Conservation (phyloP, 2,888 invertebrate species). For the Thera britannica region DNA sequence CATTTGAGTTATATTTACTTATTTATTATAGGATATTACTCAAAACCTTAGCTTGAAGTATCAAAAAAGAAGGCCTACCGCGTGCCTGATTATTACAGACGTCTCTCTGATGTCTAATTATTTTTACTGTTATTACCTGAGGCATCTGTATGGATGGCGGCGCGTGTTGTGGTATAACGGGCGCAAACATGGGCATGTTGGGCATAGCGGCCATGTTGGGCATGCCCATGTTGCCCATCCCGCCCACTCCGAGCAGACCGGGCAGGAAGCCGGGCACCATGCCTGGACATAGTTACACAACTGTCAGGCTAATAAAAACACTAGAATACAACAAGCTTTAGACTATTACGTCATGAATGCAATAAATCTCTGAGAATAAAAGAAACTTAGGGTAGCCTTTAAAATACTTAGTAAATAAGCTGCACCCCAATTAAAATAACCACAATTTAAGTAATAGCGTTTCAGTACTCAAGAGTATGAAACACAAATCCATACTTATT, state of each 20-base stretch:
- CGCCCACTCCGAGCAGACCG: constrained; percentile 52
- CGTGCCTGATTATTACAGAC: not conserved
- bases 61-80: not conserved
- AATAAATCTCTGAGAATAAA: no score
- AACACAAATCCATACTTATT: no score
- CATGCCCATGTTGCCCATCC: constrained; percentile 42
- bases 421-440: no score
- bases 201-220: constrained; percentile 58
- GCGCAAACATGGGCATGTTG: constrained; percentile 40
- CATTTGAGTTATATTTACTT: no score
- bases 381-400: no score
- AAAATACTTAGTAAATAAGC: no score
- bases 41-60: not conserved
- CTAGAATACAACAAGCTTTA: no score
- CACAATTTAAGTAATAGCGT: no score
- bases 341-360: no score
- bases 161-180: constrained; percentile 23
- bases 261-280: constrained; percentile 73
- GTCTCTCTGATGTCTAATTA: not conserved
- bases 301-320: no score
- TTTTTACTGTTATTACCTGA: constrained; percentile 33
- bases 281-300: constrained; percentile 47
- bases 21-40: no score
- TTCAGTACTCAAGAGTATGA: no score
- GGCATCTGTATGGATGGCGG: constrained; percentile 53